Evolutionary conservation across 2,888 invertebrate genomes (phyloP), one percentile per base, ranked within the genome.

Genomic region (Scaeva pyrastri): DNA sequence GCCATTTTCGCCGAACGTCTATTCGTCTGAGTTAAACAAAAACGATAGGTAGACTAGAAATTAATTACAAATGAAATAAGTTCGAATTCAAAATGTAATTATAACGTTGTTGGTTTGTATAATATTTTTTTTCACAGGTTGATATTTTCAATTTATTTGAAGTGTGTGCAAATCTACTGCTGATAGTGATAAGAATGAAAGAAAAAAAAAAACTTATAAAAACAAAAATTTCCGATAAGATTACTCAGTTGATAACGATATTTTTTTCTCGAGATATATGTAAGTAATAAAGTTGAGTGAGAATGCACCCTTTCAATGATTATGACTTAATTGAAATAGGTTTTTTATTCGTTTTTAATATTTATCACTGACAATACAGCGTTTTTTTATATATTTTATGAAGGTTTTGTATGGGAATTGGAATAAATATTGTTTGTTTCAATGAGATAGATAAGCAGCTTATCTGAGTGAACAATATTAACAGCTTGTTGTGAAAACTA

Each of bases 111-210:
- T 43, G 16, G 23, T 43, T 31, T 62, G 64, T n/a, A 45, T 8
- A 14, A 21, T 55, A 55, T 1, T 23, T 56, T 50, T 6, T 43
- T 45, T 55, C 50, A 21, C 55, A 70, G 68, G 58, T 60, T 66
- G 56, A 36, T 66, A 73, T 41, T 45, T 79, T 56, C 43, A 71
- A 71, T 83, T 64, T 80, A 48, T 11, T 41, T 60, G 50, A 60
- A 81, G 85, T 81, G 81, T 85, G 85, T 81, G 85, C 81, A 85
- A 85, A 81, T 70, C 79, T 41, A 39, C 81, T 73, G 60, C 76
- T 76, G 52, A 31, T 31, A 10, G 26, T 56, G 76, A 85, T 85
- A 68, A 50, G 72, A 85, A 71, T 71, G 50, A 1, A 41, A 12
- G 23, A 19, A 26, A 23, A 62, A 41, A 31, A 12, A 21, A 21